These are phyloP conservation scores for Indri indri DNA, from an alignment of 2,113 vertebrate genomes.

Conservation along the genomic window DNA sequence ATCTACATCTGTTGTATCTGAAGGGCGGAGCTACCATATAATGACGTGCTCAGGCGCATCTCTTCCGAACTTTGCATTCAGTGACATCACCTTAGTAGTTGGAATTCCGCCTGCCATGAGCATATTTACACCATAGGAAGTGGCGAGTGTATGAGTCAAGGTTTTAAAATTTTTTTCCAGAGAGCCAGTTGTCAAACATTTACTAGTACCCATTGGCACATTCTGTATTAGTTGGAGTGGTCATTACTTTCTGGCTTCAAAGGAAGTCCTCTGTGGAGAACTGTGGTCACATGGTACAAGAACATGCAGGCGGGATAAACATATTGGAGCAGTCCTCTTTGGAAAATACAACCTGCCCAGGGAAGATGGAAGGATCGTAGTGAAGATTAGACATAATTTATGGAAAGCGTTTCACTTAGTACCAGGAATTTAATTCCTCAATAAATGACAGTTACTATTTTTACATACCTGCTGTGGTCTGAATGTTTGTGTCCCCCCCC, in stretches of 20 bases:
- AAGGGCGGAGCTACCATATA: neutral
- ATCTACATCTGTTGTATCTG: neutral
- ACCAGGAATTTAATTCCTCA: neutral
- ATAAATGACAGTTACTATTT: neutral
- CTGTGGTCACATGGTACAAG: fast-evolving
- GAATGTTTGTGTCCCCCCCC: neutral
- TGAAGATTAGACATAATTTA: neutral
- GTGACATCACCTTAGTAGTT: neutral
- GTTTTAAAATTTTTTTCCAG: neutral
- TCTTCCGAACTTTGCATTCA: neutral
- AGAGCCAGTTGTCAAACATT: neutral
- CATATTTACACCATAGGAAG: neutral
- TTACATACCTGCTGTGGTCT: neutral
- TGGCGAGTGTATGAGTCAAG: neutral
- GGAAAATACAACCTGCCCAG: neutral
- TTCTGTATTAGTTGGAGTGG: neutral
- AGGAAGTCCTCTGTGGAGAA: neutral
- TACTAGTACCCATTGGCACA: neutral
- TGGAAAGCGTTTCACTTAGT: neutral
- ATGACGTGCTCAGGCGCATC: fast-evolving
- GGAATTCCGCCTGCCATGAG: neutral
- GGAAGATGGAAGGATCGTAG: neutral
- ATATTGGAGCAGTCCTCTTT: fast-evolving
- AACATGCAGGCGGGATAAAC: fast-evolving
- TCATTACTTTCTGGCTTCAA: neutral